These are phyloP conservation scores for Aphodius granarius DNA, from an alignment of 2,888 invertebrate genomes.

Conservation along the genomic window DNA sequence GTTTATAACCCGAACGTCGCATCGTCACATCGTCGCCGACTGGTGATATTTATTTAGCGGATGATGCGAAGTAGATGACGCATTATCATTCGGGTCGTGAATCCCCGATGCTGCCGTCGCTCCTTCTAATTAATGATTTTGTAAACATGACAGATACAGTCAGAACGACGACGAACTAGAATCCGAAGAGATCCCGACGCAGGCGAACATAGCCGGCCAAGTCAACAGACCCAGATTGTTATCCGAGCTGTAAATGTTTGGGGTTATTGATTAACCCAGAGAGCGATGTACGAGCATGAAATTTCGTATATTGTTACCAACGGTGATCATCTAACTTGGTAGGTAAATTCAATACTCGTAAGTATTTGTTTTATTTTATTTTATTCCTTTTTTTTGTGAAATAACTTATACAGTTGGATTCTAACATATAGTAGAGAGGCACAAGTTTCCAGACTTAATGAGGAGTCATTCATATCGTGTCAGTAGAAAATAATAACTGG, in stretches of 20 bases:
- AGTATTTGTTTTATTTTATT: too few species aligned
- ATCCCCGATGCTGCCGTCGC: constrained; percentile 22
- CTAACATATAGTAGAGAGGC: too few species aligned
- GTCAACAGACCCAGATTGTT: constrained; percentile 34
- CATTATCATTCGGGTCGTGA: constrained; percentile 14
- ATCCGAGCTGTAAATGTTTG: constrained; percentile 16
- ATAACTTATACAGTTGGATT: too few species aligned
- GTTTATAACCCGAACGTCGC: background rate
- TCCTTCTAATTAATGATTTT: constrained; percentile 36
- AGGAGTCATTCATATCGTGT: too few species aligned
- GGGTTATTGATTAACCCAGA: constrained; percentile 6
- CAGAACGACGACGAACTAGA: constrained; percentile 23
- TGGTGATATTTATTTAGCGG: constrained; percentile 23
- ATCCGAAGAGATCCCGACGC: background rate
- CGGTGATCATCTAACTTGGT: too few species aligned
- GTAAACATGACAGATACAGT: constrained; percentile 36
- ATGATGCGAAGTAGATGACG: constrained; percentile 20
- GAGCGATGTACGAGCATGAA: background rate
- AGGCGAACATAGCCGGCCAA: background rate
- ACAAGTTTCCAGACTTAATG: too few species aligned
- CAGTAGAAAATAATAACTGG: too few species aligned
- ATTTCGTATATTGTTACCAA: too few species aligned
- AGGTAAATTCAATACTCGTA: too few species aligned
- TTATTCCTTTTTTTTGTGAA: too few species aligned
- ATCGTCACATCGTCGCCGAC: too few species aligned